Base-by-base conservation (phyloP, 2,113 vertebrate species). In the Anas platyrhynchos region DNA sequence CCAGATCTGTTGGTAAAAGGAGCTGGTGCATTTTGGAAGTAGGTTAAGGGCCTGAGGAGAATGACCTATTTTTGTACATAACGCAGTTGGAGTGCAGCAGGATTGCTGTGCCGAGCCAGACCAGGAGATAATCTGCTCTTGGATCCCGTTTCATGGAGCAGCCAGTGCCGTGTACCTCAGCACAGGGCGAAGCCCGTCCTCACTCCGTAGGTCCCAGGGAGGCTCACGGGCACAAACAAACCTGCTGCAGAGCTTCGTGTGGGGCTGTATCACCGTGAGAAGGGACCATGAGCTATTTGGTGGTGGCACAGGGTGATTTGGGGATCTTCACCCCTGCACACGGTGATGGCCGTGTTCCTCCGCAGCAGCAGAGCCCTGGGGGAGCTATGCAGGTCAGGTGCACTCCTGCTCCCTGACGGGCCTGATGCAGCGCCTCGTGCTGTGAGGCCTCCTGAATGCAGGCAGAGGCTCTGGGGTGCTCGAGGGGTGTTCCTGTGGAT, bases 51-150 rank as follows among this genome's bases (percentile, higher is more conserved):
- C 91, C 89, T 54, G 78, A 83, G 76, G 87, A 95, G 83, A 91
- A 95, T 94, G 94, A 93, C 89, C 95, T 96, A 89, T 75, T 97
- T 97, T 95, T 89, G 76, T 90, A 86, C 29, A 9, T 58, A 76
- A 71, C 4, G 8, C 71, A 20, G 85, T 78, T 75, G 0, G 6
- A 78, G 73, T 73, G 65, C n/a, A 69, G 84, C 71, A 83, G 83
- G 83, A 83, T 80, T 85, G 88, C 67, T 55, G 66, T 79, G 67
- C 74, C 4, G 48, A 82, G 67, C 78, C 65, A 89, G 86, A 75
- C 32, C 9, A 1, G 50, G 67, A 74, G 69, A 65, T 94, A 83
- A 89, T 93, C 85, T 61, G 55, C n/a, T 46, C 55, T 80, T 31
- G 16, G 69, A 15, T 94, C 78, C 83, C 11, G 4, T 95, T 87